Conservation (phyloP, 1,140 invertebrate genomes). For the Drosophila elegans region DNA sequence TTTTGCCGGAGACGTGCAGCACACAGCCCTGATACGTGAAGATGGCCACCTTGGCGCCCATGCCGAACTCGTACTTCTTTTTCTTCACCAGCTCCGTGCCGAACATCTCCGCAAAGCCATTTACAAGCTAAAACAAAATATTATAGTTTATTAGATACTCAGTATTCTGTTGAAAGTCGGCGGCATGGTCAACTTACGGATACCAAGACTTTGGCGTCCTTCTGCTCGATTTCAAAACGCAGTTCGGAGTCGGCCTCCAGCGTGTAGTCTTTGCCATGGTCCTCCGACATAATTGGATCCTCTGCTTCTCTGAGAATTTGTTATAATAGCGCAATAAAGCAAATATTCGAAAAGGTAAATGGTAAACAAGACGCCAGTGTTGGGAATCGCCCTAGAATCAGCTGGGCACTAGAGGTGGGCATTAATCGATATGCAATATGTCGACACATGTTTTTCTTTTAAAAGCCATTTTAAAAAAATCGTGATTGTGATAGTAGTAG, state of each 20-base stretch:
- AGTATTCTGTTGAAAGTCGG: neutral
- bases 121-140: constrained; percentile 88
- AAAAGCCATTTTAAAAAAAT: too few relatives aligned
- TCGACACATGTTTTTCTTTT: too few relatives aligned
- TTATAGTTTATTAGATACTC: neutral
- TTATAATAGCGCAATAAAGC: neutral
- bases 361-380: constrained; percentile 18
- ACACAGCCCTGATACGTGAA: constrained; percentile 98
- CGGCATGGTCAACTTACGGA: constrained; percentile 87
- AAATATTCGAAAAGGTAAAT: neutral
- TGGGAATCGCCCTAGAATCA: neutral
- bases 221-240: constrained; percentile 96
- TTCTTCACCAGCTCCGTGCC: constrained; percentile 98
- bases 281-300: constrained; percentile 59
- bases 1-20: constrained; percentile 92
- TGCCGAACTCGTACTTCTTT: constrained; percentile 95
- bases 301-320: neutral
- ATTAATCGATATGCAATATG: neutral
- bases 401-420: neutral
- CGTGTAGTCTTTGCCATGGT: constrained; percentile 88
- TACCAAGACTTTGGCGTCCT: constrained; percentile 93
- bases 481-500: too few relatives aligned
- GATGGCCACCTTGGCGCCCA: constrained; percentile 97
- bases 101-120: constrained; percentile 97
- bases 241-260: constrained; percentile 95